Percentiles rank a stretch among this genome's conserved stretches.
phyloP scores from a whole-genome alignment of 1,140 invertebrate genomes.

The Caerostris darwini region DNA sequence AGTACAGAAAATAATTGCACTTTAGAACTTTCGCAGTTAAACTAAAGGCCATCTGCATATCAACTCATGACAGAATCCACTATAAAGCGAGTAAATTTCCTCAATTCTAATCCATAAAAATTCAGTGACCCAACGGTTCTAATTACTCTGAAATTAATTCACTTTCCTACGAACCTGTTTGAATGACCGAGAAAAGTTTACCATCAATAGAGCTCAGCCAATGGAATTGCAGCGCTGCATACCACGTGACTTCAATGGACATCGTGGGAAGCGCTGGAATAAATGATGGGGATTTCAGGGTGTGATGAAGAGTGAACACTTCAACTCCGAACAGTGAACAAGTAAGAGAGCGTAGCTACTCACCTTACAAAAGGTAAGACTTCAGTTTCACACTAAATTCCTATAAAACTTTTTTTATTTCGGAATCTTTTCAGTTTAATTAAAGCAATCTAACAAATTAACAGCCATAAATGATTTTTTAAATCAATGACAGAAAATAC shows the following conservation, averaged over 20 bases:
- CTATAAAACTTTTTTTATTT: too few species aligned
- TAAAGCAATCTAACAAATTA: too few species aligned
- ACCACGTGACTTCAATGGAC: slow-evolving; percentile 25
- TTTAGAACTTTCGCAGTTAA: neutral
- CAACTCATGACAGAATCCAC: neutral
- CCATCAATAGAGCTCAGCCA: neutral
- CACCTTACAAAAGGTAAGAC: neutral
- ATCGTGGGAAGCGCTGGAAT: slow-evolving; percentile 7
- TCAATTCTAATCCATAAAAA: neutral
- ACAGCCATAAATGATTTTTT: too few species aligned
- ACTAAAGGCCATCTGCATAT: neutral
- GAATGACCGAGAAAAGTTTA: neutral
- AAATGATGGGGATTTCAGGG: neutral
- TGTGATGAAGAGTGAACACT: neutral
- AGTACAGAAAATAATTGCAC: neutral
- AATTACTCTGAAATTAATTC: slow-evolving; percentile 8
- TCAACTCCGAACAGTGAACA: neutral
- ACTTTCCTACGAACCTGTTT: neutral
- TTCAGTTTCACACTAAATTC: too few species aligned
- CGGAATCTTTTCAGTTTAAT: too few species aligned
- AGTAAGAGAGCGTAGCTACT: neutral
- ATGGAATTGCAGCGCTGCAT: neutral
- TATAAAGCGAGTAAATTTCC: neutral
- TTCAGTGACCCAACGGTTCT: neutral
- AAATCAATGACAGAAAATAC: too few species aligned